Evolutionary conservation across 2,113 vertebrate genomes (phyloP), one percentile per base, ranked within the genome.

Genomic region (Neodon shergylaensis): DNA sequence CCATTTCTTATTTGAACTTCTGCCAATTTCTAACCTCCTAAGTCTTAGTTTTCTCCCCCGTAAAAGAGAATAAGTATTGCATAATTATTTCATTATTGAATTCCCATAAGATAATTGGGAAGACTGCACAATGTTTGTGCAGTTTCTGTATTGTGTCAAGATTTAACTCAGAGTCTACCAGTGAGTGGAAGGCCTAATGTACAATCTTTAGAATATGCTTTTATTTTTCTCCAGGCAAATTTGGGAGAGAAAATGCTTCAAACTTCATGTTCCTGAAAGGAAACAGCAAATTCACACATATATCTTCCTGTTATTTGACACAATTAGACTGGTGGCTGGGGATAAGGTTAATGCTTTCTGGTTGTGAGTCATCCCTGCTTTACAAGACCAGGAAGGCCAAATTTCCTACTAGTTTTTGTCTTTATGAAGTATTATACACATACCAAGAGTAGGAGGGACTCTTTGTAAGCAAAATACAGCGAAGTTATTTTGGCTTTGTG

Each of bases 241-340:
- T 96, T 82, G 91, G 92, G 79, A 96, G 74, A 96, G 88, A 92
- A 96, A 90, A 90, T 95, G 70, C 21, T 96, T 47, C 92, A 76
- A 96, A 97, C 96, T 78, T 97, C 86, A 98, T 96, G 98, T 98
- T 97, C 78, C 88, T 95, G 70, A 91, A 68, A 97, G 92, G 88
- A 97, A 96, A 97, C 1, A 94, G 81, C 68, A 72, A 93, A 36
- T 14, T 88, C 86, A 89, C 82, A 24, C 3, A 58, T 4, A 1
- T 8, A 31, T 84, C 73, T 93, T 7, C 39, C 36, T 44, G 26
- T 5, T 14, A 1, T 68, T 90, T 77, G 26, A 26, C 17, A 49
- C 8, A 22, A 54, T 95, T 61, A 91, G 68, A 94, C 82, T 92
- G 39, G 54, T 81, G 87, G 91, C n/a, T 91, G 0, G 14, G 77